A percentile compares a stretch with the other conserved stretches of the same genome.
Conservation (phyloP, 2,113 vertebrate species). For the Psephotus haematonotus region DNA sequence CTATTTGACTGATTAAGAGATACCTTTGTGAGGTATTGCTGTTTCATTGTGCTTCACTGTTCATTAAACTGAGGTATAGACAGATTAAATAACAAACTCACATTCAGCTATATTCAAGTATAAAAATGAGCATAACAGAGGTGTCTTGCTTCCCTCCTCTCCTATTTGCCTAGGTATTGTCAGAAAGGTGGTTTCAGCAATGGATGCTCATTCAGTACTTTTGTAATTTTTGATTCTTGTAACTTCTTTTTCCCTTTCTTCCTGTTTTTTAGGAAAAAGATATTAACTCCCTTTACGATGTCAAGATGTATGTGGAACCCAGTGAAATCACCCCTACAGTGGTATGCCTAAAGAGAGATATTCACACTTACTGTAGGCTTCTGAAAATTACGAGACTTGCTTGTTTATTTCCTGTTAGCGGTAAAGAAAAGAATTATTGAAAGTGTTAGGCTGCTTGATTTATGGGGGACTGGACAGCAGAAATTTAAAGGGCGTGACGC, state of each 20-base stretch:
- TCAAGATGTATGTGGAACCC: slow-evolving; percentile 91
- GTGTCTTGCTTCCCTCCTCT: background rate
- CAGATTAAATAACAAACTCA: background rate
- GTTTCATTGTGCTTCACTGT: background rate
- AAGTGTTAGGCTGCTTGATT: background rate
- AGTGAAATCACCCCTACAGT: slow-evolving; percentile 87
- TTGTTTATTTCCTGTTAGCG: background rate
- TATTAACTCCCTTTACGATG: slow-evolving; percentile 85
- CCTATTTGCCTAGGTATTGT: background rate
- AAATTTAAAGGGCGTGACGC: background rate
- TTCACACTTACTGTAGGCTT: background rate
- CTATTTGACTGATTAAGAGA: background rate
- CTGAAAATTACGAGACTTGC: background rate
- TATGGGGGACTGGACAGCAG: background rate
- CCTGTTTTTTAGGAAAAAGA: slow-evolving; percentile 81
- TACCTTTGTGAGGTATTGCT: background rate
- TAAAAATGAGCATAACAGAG: background rate
- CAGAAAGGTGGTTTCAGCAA: background rate
- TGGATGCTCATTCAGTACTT: background rate
- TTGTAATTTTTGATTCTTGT: background rate
- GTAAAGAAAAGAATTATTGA: background rate
- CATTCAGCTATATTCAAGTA: background rate
- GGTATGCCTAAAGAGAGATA: slow-evolving; percentile 71
- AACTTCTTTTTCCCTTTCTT: background rate
- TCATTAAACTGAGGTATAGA: background rate